Base-by-base conservation (phyloP, 2,113 vertebrate species). In the Hypomesus transpacificus region DNA sequence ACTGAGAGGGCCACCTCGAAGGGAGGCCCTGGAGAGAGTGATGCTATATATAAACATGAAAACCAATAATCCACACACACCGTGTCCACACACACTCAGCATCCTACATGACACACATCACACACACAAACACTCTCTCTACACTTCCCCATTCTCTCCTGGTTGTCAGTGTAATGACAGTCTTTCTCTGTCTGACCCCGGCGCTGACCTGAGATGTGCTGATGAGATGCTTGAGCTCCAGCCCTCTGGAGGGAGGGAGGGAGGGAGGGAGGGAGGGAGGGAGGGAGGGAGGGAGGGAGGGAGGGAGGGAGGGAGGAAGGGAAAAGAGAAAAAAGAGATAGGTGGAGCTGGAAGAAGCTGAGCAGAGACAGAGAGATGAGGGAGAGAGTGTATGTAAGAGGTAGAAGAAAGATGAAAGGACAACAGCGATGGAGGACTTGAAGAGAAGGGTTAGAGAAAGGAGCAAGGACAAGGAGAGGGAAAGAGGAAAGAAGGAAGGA, bases 141-240 rank as follows among this genome's bases (percentile, higher is more conserved):
- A 0, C 1, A 6, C 20, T 17, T 58, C n/a, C 39, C 22, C 34
- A 21, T 3, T 16, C 26, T 46, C 34, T 71, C 18, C 58, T 20
- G 51, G 66, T 21, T 61, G 53, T 21, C 66, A 20, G 71, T 69
- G 46, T 61, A 78, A 76, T 84, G 81, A 82, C 39, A 46, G 78
- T 73, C 73, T 69, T 72, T 6, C 21, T 56, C 28, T 51, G 68
- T 71, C 26, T 67, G 63, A 78, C 65, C 81, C 77, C 53, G n/a
- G 1, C n/a, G 79, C 75, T 84, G 83, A 84, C 79, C 85, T 21
- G 21, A 84, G 76, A 85, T 78, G 54, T 82, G 84, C 81, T 89
- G 86, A 87, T 87, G 80, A 88, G 79, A 85, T 77, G 74, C 70
- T 71, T 68, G 76, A 83, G 76, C 78, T 79, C 68, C 53, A 79